Conservation (phyloP, 1,140 invertebrate genomes). For the Trissolcus basalis region DNA sequence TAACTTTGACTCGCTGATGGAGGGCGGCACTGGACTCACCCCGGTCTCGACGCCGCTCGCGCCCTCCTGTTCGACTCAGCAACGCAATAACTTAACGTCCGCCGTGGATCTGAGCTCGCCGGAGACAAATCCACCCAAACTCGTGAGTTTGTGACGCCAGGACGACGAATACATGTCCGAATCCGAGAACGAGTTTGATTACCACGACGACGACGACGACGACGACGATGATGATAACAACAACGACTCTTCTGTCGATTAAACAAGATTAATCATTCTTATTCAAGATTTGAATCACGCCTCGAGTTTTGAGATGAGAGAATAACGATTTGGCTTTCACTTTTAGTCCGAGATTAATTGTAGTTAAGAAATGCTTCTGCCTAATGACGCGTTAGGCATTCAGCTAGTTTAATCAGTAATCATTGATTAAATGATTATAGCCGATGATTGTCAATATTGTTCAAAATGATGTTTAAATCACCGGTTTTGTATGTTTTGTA, state of each 20-base stretch:
- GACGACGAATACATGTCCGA: constrained; percentile 56
- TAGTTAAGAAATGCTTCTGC: no score
- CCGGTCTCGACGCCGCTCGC: constrained; percentile 84
- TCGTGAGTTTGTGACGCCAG: constrained; percentile 84
- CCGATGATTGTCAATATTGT: no score
- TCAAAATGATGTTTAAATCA: no score
- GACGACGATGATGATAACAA: neutral
- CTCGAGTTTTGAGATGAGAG: no score
- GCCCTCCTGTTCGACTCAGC: constrained; percentile 82
- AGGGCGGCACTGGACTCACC: constrained; percentile 92
- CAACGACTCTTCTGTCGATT: constrained; percentile 5
- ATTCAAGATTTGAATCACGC: no score
- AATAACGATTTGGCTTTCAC: no score
- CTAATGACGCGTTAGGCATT: no score
- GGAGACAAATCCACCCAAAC: constrained; percentile 82
- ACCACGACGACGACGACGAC: constrained; percentile 40
- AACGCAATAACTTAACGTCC: constrained; percentile 77
- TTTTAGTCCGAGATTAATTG: no score
- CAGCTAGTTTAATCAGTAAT: no score
- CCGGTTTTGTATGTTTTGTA: no score
- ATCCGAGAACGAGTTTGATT: constrained; percentile 17
- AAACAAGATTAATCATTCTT: no score
- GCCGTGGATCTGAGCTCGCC: constrained; percentile 81
- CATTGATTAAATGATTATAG: no score
- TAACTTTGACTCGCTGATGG: constrained; percentile 95